A percentile compares a stretch with the other conserved stretches of the same genome.
These are phyloP conservation scores for Hirudo medicinalis DNA, from an alignment of 1,140 invertebrate species.

Conservation along the genomic window DNA sequence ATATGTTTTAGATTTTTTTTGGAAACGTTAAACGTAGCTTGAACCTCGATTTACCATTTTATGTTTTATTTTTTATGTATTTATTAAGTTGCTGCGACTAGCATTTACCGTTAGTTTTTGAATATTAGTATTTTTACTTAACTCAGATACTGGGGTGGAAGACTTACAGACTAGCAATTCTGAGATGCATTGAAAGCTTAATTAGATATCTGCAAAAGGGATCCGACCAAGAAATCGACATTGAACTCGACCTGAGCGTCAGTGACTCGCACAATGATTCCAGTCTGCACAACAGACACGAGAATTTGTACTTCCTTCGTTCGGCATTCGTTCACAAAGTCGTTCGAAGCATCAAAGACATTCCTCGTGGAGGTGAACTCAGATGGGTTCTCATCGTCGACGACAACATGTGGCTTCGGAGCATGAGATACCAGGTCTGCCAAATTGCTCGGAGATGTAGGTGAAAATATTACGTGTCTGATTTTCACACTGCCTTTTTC, in stretches of 20 bases:
- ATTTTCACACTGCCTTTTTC: too few relatives aligned
- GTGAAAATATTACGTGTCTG: neutral
- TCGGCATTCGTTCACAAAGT: neutral
- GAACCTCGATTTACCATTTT: too few relatives aligned
- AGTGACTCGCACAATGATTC: neutral
- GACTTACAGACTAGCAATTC: too few relatives aligned
- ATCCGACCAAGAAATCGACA: neutral
- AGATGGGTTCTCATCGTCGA: neutral
- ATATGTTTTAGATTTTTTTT: neutral
- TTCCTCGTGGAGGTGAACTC: neutral
- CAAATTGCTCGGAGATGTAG: slow-evolving; percentile 1
- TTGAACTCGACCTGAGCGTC: neutral
- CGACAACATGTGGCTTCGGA: slow-evolving; percentile 5
- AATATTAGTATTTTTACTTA: too few relatives aligned
- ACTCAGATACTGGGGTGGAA: too few relatives aligned
- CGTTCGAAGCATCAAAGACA: neutral
- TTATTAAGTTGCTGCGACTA: too few relatives aligned
- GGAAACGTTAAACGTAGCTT: too few relatives aligned
- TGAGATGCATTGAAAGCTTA: too few relatives aligned
- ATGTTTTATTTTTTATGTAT: too few relatives aligned
- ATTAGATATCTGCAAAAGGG: neutral
- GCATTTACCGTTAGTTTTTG: too few relatives aligned
- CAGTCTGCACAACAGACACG: neutral
- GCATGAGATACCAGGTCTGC: slow-evolving; percentile 5
- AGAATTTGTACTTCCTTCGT: too few relatives aligned